Evolutionary conservation across 2,797 vertebrate species (phyloP), one percentile per base, ranked within the genome.

Genomic region (Rallus crepitans): DNA sequence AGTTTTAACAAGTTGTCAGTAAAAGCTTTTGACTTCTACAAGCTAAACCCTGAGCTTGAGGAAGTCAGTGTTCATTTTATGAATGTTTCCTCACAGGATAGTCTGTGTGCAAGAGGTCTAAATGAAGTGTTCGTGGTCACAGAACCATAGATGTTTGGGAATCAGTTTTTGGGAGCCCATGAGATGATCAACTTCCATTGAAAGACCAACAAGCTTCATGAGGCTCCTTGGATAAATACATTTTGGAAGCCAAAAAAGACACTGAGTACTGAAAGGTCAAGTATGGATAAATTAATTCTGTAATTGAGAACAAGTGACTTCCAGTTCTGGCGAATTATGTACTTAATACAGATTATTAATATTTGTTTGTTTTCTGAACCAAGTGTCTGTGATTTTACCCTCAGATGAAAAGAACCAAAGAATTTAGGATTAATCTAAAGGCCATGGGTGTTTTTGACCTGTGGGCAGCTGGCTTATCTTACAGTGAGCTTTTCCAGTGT

Each of bases 251-350:
- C n/a, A 87, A 64, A 66, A 68, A 77, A 63, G 47, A 72, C 60
- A 69, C 63, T 75, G 48, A 92, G n/a, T 53, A 91, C 71, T 6
- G 2, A 82, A 92, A 93, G 71, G 83, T 91, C 82, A 96, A 91
- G 63, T 61, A 91, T 53, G 63, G 47, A 60, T 91, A 86, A 92
- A 94, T 91, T 76, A 72, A 69, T 56, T 90, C 82, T 63, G 23
- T 94, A 94, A 95, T 64, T 84, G 87, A 57, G 72, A 73, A 88
- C 27, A 56, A 93, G 50, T 12, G 2, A 91, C 79, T 83, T 94
- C 66, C 94, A 90, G 63, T 31, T 94, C 93, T 83, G 77, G 76
- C 55, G 93, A 96, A 93, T 90, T 63, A 91, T 59, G 70, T 73
- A 33, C n/a, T 94, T 82, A 82, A 91, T 86, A 56, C 5, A 47